Percentiles rank a stretch among this genome's conserved stretches.
Conservation (phyloP, 2,113 vertebrate genomes). For the Clarias gariepinus region DNA sequence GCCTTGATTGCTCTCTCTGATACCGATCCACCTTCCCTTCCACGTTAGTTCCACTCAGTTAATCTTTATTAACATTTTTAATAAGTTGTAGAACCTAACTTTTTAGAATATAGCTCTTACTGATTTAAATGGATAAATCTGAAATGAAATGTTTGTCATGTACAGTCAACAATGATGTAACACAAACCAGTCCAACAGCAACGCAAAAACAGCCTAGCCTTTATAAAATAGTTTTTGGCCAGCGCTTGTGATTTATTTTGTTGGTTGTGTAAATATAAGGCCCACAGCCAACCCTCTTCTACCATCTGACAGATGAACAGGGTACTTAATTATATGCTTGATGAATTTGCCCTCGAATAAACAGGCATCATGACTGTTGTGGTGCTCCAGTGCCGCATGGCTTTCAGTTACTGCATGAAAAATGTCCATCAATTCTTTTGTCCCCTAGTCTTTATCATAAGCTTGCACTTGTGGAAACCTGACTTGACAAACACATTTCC, state of each 20-base stretch:
- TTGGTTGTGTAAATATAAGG: not conserved
- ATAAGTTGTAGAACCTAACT: not conserved
- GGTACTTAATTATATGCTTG: not conserved
- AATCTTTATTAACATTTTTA: not conserved
- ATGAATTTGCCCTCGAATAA: not conserved
- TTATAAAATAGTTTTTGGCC: not conserved
- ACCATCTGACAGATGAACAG: not conserved
- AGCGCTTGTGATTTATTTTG: not conserved
- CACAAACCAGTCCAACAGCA: not conserved
- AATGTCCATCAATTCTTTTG: not conserved
- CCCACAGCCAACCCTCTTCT: slow-evolving; percentile 3
- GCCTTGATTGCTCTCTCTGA: slow-evolving; percentile 35
- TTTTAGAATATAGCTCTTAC: not conserved
- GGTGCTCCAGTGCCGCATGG: not conserved
- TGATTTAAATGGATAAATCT: not conserved
- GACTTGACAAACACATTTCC: not conserved
- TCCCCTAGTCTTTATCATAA: not conserved
- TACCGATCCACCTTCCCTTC: slow-evolving; percentile 25
- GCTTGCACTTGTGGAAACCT: not conserved
- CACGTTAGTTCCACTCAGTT: slow-evolving; percentile 11
- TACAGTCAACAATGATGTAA: not conserved
- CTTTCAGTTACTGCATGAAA: not conserved
- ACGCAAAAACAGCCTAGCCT: not conserved
- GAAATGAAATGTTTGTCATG: not conserved
- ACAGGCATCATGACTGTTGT: not conserved